Conservation (phyloP, 2,797 vertebrate species). For the Coranthus polyacanthus region DNA sequence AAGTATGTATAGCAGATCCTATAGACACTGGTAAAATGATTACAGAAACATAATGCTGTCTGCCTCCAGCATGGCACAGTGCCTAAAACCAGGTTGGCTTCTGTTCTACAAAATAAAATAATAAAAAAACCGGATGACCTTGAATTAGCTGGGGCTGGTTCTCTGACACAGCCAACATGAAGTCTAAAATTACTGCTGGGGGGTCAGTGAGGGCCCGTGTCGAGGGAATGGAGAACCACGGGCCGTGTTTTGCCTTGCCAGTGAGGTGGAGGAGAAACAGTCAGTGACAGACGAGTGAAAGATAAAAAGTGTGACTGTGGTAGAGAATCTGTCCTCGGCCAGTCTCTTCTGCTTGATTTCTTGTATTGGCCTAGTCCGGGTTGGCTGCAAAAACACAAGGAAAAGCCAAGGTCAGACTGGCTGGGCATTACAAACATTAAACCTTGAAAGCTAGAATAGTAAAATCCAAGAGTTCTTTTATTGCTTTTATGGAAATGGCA, state of each 20-base stretch:
- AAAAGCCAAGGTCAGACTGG: constrained; percentile 59
- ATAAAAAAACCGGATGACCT: constrained; percentile 79
- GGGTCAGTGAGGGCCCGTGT: constrained; percentile 77
- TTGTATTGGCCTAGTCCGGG: constrained; percentile 33
- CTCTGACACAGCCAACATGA: constrained; percentile 78
- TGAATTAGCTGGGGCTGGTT: constrained; percentile 79
- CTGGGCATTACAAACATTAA: constrained; percentile 57
- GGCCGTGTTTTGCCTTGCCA: constrained; percentile 66
- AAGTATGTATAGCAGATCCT: constrained; percentile 36
- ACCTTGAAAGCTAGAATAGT: constrained; percentile 54
- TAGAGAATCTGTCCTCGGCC: constrained; percentile 28
- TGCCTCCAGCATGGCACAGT: constrained; percentile 49
- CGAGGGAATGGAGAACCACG: constrained; percentile 74
- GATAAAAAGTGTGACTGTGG: constrained; percentile 50
- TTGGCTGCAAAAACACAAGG: constrained; percentile 34
- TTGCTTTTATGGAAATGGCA: constrained; percentile 63
- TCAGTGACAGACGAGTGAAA: constrained; percentile 76
- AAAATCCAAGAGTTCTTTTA: constrained; percentile 51
- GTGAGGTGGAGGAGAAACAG: constrained; percentile 77
- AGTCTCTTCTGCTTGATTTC: constrained; percentile 38
- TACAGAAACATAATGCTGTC: constrained; percentile 46
- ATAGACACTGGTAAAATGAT: constrained; percentile 45
- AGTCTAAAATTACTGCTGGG: constrained; percentile 86
- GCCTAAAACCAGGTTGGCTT: constrained; percentile 64
- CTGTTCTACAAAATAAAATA: constrained; percentile 71